Conservation (phyloP, 30 jellyfish, hydroid and myxozoan species). For the Euphysa ruthae region DNA sequence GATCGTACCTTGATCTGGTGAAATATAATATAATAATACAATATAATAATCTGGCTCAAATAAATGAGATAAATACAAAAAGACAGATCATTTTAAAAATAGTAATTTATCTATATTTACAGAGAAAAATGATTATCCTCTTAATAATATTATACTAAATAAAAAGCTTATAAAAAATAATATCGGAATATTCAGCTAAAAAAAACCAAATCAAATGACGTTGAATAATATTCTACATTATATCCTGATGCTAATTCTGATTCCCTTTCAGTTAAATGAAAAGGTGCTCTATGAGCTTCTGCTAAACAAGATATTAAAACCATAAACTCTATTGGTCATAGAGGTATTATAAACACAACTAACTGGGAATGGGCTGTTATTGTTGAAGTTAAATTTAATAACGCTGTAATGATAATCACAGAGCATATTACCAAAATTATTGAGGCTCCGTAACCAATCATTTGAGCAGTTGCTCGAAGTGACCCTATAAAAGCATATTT, state of each 20-base stretch:
- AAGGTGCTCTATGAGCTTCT: slow-evolving; percentile 55
- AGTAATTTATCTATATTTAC: neutral
- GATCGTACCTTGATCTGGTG: slow-evolving; percentile 53
- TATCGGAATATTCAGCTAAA: slow-evolving; percentile 36
- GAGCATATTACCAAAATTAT: slow-evolving; percentile 25
- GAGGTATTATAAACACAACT: slow-evolving; percentile 4
- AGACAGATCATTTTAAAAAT: neutral
- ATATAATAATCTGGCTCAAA: slow-evolving; percentile 49
- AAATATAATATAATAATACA: too few species aligned
- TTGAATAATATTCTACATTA: slow-evolving; percentile 51
- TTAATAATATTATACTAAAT: neutral
- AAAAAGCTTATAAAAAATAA: slow-evolving; percentile 27
- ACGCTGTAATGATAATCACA: slow-evolving; percentile 1
- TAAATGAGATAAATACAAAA: slow-evolving; percentile 2
- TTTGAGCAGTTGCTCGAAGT: slow-evolving; percentile 53
- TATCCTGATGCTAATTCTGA: slow-evolving; percentile 59
- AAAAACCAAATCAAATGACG: slow-evolving; percentile 39
- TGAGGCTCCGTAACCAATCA: slow-evolving; percentile 51
- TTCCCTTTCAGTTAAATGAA: slow-evolving; percentile 54
- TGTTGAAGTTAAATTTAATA: slow-evolving; percentile 10
- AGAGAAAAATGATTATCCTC: neutral
- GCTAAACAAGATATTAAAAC: slow-evolving; percentile 36
- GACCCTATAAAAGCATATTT: slow-evolving; percentile 52
- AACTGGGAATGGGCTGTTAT: slow-evolving; percentile 1
- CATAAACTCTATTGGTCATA: slow-evolving; percentile 31